phyloP scores from a whole-genome alignment of 2,113 vertebrate species.

The Astur gentilis region DNA sequence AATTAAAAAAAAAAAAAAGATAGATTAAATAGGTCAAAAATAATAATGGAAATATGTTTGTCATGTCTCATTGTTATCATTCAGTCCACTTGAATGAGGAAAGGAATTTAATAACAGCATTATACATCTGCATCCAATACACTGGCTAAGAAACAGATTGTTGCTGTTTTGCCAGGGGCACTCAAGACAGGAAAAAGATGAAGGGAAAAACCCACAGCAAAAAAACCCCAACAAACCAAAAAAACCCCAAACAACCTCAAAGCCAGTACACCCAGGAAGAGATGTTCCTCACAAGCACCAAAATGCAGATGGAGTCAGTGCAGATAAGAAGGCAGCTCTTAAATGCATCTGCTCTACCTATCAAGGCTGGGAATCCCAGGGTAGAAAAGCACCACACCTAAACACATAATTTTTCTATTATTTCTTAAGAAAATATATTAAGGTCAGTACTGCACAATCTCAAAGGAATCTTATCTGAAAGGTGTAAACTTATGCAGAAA shows the following conservation, averaged over 20 bases:
- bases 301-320: neutral
- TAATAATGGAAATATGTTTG: neutral
- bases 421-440: neutral
- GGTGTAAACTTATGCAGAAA: neutral
- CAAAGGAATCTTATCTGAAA: neutral
- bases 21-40: neutral
- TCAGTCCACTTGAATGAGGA: neutral
- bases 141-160: neutral
- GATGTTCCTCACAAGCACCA: neutral
- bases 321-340: neutral
- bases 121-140: neutral
- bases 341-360: neutral
- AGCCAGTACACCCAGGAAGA: neutral
- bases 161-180: neutral
- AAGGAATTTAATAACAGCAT: neutral
- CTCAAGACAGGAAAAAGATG: neutral
- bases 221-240: too few species aligned
- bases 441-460: neutral
- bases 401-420: neutral
- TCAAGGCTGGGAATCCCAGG: neutral
- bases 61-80: neutral
- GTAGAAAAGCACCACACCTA: neutral
- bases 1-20: neutral
- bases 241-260: neutral
- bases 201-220: neutral